A percentile compares a stretch with the other conserved stretches of the same genome.
These are phyloP conservation scores for Cephalopachus bancanus DNA, from an alignment of 2,797 vertebrate genomes.

Conservation along the genomic window DNA sequence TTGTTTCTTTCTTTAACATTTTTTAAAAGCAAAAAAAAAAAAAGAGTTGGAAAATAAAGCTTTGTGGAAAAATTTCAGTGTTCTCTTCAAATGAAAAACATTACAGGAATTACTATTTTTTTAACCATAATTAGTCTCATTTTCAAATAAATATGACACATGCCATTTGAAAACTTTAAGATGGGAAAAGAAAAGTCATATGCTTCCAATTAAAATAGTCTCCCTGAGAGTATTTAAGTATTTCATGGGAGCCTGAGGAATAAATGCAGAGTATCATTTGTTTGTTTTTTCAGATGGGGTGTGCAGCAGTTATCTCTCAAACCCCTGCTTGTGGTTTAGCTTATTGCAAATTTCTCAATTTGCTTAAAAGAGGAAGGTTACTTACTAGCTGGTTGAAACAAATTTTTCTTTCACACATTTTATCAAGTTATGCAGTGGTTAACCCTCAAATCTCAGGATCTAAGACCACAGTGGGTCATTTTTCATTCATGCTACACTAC, in stretches of 20 bases:
- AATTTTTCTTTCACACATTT: not conserved
- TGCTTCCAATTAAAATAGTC: constrained; percentile 66
- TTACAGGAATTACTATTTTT: not conserved
- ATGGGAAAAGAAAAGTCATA: constrained; percentile 34
- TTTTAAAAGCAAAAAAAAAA: constrained; percentile 22
- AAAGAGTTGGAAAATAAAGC: constrained; percentile 49
- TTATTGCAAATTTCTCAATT: constrained; percentile 41
- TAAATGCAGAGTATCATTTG: not conserved
- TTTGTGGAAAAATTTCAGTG: constrained; percentile 60
- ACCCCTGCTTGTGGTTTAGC: not conserved
- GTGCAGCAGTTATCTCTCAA: not conserved
- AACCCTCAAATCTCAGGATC: not conserved
- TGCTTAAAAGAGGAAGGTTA: not conserved
- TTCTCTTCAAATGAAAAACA: constrained; percentile 59
- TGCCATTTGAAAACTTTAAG: constrained; percentile 70
- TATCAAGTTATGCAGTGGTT: not conserved
- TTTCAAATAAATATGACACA: constrained; percentile 69
- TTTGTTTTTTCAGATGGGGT: not conserved
- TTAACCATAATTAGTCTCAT: not conserved
- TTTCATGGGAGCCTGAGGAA: not conserved
- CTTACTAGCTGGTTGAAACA: not conserved
- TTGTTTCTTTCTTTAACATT: constrained; percentile 8
- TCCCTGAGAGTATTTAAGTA: constrained; percentile 33
- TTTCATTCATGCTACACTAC: not conserved
- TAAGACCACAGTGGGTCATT: not conserved